These are phyloP conservation scores for Triops longicaudatus DNA, from an alignment of 1,140 invertebrate species.

Conservation along the genomic window DNA sequence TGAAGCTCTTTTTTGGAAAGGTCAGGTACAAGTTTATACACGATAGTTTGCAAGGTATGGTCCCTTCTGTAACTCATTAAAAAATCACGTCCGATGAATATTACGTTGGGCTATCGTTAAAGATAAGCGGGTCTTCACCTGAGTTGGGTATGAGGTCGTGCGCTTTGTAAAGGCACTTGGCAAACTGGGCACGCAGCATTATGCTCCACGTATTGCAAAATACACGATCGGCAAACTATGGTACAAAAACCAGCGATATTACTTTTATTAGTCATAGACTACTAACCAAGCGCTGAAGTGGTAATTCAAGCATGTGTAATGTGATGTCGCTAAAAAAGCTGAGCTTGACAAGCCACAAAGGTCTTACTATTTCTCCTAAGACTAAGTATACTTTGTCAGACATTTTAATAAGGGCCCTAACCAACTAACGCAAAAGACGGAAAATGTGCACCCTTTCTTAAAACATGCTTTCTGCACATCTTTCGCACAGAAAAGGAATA, in stretches of 20 bases:
- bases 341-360: no score
- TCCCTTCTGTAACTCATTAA: constrained; percentile 55
- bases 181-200: constrained; percentile 46
- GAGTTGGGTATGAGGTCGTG: constrained; percentile 44
- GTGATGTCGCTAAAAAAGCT: no score
- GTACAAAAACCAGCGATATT: constrained; percentile 27
- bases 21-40: constrained; percentile 90
- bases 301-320: not conserved
- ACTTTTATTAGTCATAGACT: not conserved
- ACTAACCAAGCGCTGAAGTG: not conserved
- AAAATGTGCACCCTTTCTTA: no score
- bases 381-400: no score
- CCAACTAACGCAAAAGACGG: no score
- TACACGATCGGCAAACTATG: constrained; percentile 46
- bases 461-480: no score
- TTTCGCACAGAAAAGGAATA: no score
- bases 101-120: not conserved
- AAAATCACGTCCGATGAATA: not conserved
- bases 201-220: constrained; percentile 45
- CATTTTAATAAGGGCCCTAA: no score
- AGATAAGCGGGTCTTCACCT: constrained; percentile 33
- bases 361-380: no score
- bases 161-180: constrained; percentile 44
- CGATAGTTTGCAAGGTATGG: constrained; percentile 87
- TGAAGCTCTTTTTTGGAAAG: constrained; percentile 84